phyloP scores from a whole-genome alignment of 2,113 vertebrate genomes.

The Lepisosteus osseus region DNA sequence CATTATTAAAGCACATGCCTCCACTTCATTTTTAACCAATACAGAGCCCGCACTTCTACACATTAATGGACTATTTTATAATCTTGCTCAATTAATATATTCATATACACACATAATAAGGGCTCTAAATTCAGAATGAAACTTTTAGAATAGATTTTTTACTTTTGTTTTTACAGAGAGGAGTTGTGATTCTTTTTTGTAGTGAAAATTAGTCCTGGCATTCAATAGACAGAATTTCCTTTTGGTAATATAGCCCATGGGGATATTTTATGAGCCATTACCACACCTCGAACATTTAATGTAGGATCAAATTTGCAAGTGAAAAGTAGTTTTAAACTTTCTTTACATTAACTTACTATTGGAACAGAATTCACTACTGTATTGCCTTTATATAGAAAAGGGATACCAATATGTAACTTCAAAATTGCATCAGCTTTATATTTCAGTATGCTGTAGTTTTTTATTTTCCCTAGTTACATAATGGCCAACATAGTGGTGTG shows the following conservation, averaged over 20 bases:
- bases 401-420: too few relatives aligned
- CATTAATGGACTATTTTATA: conserved; percentile 1
- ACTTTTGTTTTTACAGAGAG: conserved; percentile 29
- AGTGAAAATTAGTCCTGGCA: conserved; percentile 43
- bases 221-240: conserved; percentile 55
- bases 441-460: too few relatives aligned
- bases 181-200: background rate
- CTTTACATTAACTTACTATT: too few relatives aligned
- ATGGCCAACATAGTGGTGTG: too few relatives aligned
- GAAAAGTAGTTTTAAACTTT: conserved; percentile 27
- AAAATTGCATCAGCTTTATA: too few relatives aligned
- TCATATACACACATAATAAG: background rate
- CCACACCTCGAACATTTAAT: conserved; percentile 53
- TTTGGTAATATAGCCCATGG: conserved; percentile 54
- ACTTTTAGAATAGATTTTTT: background rate
- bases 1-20: conserved; percentile 55
- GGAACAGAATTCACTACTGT: too few relatives aligned
- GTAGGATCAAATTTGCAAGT: conserved; percentile 43
- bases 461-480: too few relatives aligned
- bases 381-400: too few relatives aligned
- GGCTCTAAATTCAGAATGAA: background rate
- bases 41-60: background rate
- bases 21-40: conserved; percentile 35
- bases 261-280: conserved; percentile 59
- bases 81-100: background rate